phyloP scores from a whole-genome alignment of 92 coral and sea anemone species.

The Epizoanthus scotinus region DNA sequence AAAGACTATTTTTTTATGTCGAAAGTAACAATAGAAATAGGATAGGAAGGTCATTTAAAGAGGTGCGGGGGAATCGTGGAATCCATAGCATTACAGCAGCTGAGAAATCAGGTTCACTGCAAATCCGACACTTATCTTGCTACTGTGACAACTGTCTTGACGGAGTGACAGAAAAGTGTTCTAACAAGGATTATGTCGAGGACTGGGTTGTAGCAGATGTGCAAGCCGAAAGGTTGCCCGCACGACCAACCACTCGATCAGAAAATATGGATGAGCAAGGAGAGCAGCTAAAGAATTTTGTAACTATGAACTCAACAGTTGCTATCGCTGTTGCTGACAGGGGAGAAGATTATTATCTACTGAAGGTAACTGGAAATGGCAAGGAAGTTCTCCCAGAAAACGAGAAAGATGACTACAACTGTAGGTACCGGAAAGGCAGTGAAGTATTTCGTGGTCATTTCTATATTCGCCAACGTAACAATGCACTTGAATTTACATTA shows the following conservation, averaged over 20 bases:
- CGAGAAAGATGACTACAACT: conserved; percentile 16
- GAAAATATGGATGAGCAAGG: conserved; percentile 8
- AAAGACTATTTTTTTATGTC: background rate
- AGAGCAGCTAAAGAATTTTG: conserved; percentile 20
- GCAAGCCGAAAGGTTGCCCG: no score
- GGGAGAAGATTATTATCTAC: conserved; percentile 47
- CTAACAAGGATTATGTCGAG: conserved; percentile 5
- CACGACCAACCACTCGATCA: conserved; percentile 29
- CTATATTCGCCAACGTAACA: background rate
- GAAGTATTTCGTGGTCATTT: conserved; percentile 15
- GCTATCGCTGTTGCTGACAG: conserved; percentile 48
- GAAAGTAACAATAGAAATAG: background rate
- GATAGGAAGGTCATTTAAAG: conserved; percentile 4
- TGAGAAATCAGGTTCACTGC: no score
- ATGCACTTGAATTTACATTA: background rate
- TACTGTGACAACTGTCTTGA: conserved; percentile 28
- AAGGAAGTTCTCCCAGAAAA: background rate
- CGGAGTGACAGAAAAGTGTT: background rate
- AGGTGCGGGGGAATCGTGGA: no score
- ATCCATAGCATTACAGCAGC: no score
- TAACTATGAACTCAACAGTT: conserved; percentile 18
- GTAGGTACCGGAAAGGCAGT: conserved; percentile 9
- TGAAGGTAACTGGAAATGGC: conserved; percentile 10
- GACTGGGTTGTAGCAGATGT: conserved; percentile 4
- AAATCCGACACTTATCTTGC: conserved; percentile 2